Evolutionary conservation across 2,113 vertebrate species (phyloP).

Genomic region (Atractosteus spatula): DNA sequence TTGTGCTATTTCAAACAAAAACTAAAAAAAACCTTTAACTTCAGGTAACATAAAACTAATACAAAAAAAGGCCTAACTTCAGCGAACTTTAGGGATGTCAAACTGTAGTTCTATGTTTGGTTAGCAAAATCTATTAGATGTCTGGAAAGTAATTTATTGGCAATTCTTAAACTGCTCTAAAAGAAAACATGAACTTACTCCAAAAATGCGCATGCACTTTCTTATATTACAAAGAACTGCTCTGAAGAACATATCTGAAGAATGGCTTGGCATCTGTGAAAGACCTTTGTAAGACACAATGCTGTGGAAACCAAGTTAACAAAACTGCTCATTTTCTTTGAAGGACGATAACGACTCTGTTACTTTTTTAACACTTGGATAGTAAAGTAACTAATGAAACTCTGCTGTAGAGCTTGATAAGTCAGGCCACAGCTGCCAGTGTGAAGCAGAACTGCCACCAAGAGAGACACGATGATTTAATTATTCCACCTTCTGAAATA

Average conservation of each 20-base stretch:
- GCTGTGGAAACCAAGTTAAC: slow-evolving; percentile 26
- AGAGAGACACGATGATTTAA: slow-evolving; percentile 21
- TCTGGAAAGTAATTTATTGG: no score
- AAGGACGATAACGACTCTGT: not conserved
- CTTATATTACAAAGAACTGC: no score
- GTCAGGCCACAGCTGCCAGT: slow-evolving; percentile 11
- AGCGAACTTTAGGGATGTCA: no score
- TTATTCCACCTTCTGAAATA: not conserved
- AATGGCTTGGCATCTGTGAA: not conserved
- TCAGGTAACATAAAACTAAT: not conserved
- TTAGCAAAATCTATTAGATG: no score
- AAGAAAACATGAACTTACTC: no score
- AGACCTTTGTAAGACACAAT: slow-evolving; percentile 4
- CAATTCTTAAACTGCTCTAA: no score
- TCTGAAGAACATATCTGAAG: no score
- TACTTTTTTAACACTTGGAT: slow-evolving; percentile 19
- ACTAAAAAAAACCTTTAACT: slow-evolving; percentile 8
- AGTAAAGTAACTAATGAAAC: slow-evolving; percentile 20
- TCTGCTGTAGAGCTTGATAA: slow-evolving; percentile 17
- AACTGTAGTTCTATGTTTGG: no score
- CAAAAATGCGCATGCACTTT: no score
- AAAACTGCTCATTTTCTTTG: slow-evolving; percentile 24
- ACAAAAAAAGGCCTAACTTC: no score
- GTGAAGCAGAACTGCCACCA: no score
- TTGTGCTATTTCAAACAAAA: slow-evolving; percentile 13